These are phyloP conservation scores for Tachuris rubrigastra DNA, from an alignment of 2,113 vertebrate genomes.

Conservation along the genomic window DNA sequence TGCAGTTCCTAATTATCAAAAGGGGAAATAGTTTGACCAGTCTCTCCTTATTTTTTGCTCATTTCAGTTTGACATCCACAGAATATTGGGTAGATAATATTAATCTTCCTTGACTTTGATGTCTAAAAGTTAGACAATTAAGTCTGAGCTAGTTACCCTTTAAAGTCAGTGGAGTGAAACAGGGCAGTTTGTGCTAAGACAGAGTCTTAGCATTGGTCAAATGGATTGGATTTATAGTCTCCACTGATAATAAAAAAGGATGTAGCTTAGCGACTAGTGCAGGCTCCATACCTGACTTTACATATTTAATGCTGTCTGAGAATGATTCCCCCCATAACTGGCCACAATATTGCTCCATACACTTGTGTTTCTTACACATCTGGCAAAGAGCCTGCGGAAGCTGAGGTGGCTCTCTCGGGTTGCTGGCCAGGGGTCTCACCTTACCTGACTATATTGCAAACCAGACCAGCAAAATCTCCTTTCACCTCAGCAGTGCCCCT, in stretches of 20 bases:
- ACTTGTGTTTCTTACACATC: not conserved
- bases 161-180: constrained; percentile 38
- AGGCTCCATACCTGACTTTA: not conserved
- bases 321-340: not conserved
- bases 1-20: constrained; percentile 35
- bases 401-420: not conserved
- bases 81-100: constrained; percentile 28
- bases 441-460: not conserved
- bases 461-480: not conserved
- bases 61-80: constrained; percentile 13
- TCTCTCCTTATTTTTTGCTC: not conserved
- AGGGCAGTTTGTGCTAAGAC: not conserved
- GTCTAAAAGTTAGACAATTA: constrained; percentile 45
- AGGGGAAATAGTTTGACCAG: constrained; percentile 4
- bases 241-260: not conserved
- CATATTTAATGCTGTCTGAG: not conserved
- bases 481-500: not conserved
- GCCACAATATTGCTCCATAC: not conserved
- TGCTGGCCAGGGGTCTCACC: not conserved
- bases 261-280: not conserved
- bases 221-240: not conserved
- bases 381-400: not conserved
- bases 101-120: constrained; percentile 24
- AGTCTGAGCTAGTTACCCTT: constrained; percentile 23
- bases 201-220: constrained; percentile 15